A percentile compares a stretch with the other conserved stretches of the same genome.
Evolutionary conservation across 2,888 invertebrate species (phyloP).

Genomic region (Temnothorax rugatulus): DNA sequence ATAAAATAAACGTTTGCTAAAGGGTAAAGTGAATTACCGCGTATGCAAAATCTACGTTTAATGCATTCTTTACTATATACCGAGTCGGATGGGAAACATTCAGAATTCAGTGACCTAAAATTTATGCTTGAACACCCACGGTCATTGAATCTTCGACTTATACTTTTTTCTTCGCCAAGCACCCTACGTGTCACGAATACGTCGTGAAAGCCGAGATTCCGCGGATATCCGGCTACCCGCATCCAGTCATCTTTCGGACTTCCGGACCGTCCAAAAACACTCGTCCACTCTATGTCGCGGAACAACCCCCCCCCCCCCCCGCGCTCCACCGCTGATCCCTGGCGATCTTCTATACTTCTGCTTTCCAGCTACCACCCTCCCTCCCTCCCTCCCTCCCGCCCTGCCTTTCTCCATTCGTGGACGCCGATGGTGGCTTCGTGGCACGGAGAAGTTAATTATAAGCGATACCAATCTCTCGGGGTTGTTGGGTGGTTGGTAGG

Average conservation of each 20-base stretch:
- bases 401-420: slow-evolving; percentile 70
- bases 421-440: slow-evolving; percentile 85
- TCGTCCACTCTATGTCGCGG: neutral
- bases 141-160: slow-evolving; percentile 51
- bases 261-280: slow-evolving; percentile 58
- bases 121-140: neutral
- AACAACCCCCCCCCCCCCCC: slow-evolving; percentile 10
- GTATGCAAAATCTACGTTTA: neutral
- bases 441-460: slow-evolving; percentile 87
- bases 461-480: slow-evolving; percentile 86
- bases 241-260: slow-evolving; percentile 57
- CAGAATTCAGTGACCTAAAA: slow-evolving; percentile 11
- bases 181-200: slow-evolving; percentile 12
- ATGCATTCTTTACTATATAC: neutral
- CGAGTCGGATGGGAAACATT: neutral
- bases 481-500: slow-evolving; percentile 84
- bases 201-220: slow-evolving; percentile 16
- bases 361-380: slow-evolving; percentile 46
- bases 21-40: neutral
- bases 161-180: slow-evolving; percentile 25
- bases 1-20: slow-evolving; percentile 10
- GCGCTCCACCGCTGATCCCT: slow-evolving; percentile 47
- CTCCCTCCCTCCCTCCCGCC: slow-evolving; percentile 50
- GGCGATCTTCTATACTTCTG: slow-evolving; percentile 45
- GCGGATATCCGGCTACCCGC: slow-evolving; percentile 25